Base-by-base conservation (phyloP, 2,888 invertebrate genomes). In the Papilio protenor region DNA sequence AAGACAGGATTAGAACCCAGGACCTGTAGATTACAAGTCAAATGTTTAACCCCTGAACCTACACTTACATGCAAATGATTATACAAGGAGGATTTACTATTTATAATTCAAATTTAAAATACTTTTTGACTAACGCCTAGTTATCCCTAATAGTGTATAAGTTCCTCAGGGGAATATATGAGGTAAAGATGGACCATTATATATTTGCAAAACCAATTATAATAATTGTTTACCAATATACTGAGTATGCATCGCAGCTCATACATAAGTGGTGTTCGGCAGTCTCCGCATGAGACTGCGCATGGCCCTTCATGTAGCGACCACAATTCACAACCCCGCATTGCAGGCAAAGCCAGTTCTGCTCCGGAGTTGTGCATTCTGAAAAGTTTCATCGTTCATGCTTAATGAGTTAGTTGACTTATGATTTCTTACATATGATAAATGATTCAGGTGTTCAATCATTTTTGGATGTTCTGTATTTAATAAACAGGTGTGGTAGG, bases 281-380 rank as follows among this genome's bases (percentile, higher is more conserved):
- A 79, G 94, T 90, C 85, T 95, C 95, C 79, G 96, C 96, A 91
- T 98, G 98, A 81, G 95, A 91, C 82, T 97, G 95, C 33, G 97
- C 97, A 91, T 98, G 97, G 12, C 96, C 97, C 81, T 96, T 96
- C 78, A 97, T 95, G 88, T 97, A 97, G 75, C 97, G 96, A 78
- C 97, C 97, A 91, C 98, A 98, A 85, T 96, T 95, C 79, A 97
- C 95, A 73, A 94, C 93, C 12, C 97, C 97, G 89, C 98, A 98
- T 79, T 96, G 95, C 82, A 97, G 92, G 87, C 98, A 98, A 82
- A 98, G 92, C 97, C 97, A 97, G 80, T 96, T 96, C 88, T 96
- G 97, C 82, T 96, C 95, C 79, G 91, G 91, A 55, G 95, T 95
- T 71, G 94, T 93, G 89, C 97, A 97, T 92, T 95, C 96, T 96